Evolutionary conservation across 2,888 invertebrate genomes (phyloP), one percentile per base, ranked within the genome.

Genomic region (Meganola albula): DNA sequence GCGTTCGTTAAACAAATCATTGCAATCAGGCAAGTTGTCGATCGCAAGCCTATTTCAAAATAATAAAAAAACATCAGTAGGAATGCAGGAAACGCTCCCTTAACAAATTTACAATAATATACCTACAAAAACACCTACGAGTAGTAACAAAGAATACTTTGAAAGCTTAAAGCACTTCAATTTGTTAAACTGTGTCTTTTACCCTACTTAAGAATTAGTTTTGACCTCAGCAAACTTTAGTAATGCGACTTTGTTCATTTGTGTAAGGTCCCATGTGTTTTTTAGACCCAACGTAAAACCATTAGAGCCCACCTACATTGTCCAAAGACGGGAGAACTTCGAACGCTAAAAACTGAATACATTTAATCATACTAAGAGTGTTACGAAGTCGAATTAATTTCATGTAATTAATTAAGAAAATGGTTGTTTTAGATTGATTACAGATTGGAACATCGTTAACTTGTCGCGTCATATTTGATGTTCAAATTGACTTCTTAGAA

Each of bases 261-360:
- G 40, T 39, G 32, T 33, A 27, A 46, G 49, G 61, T 58, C 67
- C 57, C 65, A 63, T 61, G 61, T 63, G 64, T 63, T 64, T 56
- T 45, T 53, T 41, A 34, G 34, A 48, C 35, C 45, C 53, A 45
- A 51, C 58, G 63, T 57, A 63, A 63, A 64, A 64, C 63, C 65
- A 62, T 64, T 59, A 42, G 48, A 57, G 59, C 62, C 57, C 49
- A 24, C 36, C 35, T 46, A 43, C n/a, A n/a, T n/a, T n/a, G 50
- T 43, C 37, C 24, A 25, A 32, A 36, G 27, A 34, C 30, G 14
- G 26, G 13, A 18, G 12, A 26, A 16, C 10, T 13, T 10, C 13
- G 14, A 9, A 33, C 26, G n/a, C n/a, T n/a, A 27, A 16, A 31
- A 21, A 20, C 24, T 22, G 9, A 6, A 24, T 38, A 27, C 16